Evolutionary conservation across 2,113 vertebrate genomes (phyloP).

Genomic region (Notechis scutatus): DNA sequence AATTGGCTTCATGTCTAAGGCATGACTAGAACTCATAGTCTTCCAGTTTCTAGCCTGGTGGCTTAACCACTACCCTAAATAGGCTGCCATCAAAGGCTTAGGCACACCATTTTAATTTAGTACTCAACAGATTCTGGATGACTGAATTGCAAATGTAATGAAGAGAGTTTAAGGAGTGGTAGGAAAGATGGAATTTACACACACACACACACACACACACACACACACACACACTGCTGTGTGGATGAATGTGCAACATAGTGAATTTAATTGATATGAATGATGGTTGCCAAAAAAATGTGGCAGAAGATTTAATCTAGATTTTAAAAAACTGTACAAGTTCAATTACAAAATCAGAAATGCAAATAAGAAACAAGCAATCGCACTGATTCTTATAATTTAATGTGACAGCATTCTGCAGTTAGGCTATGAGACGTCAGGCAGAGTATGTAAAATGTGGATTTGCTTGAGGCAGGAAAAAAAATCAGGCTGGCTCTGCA

Average conservation of each 20-base stretch:
- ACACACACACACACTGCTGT: not conserved
- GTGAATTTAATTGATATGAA: not conserved
- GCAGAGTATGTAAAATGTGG: not conserved
- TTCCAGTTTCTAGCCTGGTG: not conserved
- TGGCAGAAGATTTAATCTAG: not conserved
- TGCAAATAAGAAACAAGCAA: not conserved
- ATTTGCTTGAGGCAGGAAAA: not conserved
- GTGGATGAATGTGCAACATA: not conserved
- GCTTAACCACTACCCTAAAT: not conserved
- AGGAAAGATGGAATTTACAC: not conserved
- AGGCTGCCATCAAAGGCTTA: not conserved
- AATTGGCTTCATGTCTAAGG: not conserved
- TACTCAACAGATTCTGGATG: not conserved
- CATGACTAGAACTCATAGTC: not conserved
- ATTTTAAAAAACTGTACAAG: not conserved
- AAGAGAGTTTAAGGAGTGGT: not conserved
- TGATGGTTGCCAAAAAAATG: not conserved
- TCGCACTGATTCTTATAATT: not conserved
- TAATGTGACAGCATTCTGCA: not conserved
- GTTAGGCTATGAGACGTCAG: not conserved
- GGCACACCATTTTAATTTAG: not conserved
- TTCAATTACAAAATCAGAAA: not conserved
- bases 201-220: not conserved
- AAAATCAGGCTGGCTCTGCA: not conserved
- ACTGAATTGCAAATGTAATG: not conserved